phyloP scores from a whole-genome alignment of 2,113 vertebrate species.

The Acanthisitta chloris region DNA sequence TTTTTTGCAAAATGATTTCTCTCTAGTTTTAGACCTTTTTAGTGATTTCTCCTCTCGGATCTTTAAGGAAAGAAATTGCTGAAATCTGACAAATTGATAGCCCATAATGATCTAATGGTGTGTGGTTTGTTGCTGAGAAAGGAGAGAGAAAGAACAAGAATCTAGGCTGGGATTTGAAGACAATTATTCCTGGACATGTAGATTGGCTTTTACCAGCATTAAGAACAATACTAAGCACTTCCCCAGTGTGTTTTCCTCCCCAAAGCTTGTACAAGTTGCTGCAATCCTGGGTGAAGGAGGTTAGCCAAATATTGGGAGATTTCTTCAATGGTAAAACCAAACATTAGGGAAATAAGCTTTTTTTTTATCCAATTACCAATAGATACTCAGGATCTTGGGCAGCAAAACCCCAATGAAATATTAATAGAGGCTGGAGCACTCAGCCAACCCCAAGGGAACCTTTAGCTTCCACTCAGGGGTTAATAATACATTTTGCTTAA shows the following conservation, averaged over 20 bases:
- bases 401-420: not conserved
- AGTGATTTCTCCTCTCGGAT: not conserved
- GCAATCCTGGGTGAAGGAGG: not conserved
- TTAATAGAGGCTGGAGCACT: not conserved
- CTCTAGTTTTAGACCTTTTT: slow-evolving; percentile 35
- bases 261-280: not conserved
- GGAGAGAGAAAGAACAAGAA: not conserved
- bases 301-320: not conserved
- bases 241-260: not conserved
- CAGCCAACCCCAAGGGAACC: not conserved
- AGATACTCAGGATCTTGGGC: not conserved
- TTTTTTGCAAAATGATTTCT: slow-evolving; percentile 32
- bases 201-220: not conserved
- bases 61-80: not conserved
- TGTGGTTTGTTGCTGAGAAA: not conserved
- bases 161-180: not conserved
- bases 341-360: not conserved
- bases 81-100: slow-evolving; percentile 50
- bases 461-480: not conserved
- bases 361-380: not conserved
- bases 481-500: not conserved
- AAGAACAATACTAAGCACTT: not conserved
- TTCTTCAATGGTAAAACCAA: not conserved
- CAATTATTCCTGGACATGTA: not conserved
- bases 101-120: slow-evolving; percentile 37